Percentiles rank a stretch among this genome's conserved stretches.
Evolutionary conservation across 1,140 invertebrate genomes (phyloP).

Genomic region (Bombus difficillimus): DNA sequence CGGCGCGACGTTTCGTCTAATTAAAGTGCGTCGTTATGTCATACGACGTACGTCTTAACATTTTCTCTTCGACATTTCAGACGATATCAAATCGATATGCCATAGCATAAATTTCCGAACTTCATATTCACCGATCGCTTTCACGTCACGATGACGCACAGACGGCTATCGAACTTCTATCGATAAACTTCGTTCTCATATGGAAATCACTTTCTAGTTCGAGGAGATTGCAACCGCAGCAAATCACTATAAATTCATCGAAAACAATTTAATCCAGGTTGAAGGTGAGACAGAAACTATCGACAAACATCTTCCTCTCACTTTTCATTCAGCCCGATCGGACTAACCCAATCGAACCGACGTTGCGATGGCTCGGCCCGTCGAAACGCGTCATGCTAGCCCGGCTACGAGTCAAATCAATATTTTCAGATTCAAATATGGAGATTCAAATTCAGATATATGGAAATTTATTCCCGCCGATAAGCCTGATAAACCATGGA

Average conservation of each 20-base stretch:
- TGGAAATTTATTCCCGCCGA: slow-evolving; percentile 75
- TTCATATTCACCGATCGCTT: neutral
- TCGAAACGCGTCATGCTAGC: slow-evolving; percentile 51
- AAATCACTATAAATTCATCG: slow-evolving; percentile 66
- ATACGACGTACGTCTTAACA: neutral
- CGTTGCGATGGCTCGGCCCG: neutral
- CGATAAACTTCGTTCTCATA: slow-evolving; percentile 21
- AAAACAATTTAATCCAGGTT: slow-evolving; percentile 61
- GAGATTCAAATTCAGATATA: slow-evolving; percentile 73
- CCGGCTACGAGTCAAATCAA: slow-evolving; percentile 64
- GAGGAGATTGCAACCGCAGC: slow-evolving; percentile 46
- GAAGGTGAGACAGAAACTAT: slow-evolving; percentile 58
- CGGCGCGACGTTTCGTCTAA: slow-evolving; percentile 11
- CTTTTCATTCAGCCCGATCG: slow-evolving; percentile 42
- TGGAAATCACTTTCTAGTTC: slow-evolving; percentile 29
- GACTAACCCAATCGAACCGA: slow-evolving; percentile 37
- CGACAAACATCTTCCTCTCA: slow-evolving; percentile 46
- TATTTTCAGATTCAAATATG: slow-evolving; percentile 74
- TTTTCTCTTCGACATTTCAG: neutral
- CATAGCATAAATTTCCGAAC: neutral
- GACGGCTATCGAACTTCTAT: neutral
- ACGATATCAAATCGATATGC: neutral
- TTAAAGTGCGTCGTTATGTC: slow-evolving; percentile 44
- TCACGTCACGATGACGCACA: neutral
- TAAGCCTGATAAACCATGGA: slow-evolving; percentile 74